Percentiles rank a stretch among this genome's conserved stretches.
These are phyloP conservation scores for Peromyscus aztecus DNA, from an alignment of 2,797 vertebrate species.

Conservation along the genomic window DNA sequence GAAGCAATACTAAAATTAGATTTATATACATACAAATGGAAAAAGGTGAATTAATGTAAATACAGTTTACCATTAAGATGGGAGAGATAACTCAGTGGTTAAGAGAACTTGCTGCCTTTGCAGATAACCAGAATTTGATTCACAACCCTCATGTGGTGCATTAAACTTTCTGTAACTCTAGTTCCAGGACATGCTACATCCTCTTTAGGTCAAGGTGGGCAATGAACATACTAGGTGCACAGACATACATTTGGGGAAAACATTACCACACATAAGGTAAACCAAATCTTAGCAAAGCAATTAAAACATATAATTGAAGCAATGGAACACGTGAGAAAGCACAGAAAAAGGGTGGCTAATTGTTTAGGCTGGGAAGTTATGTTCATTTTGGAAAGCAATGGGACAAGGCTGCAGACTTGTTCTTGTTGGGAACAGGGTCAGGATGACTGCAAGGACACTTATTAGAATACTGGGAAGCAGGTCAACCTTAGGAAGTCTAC, in stretches of 20 bases:
- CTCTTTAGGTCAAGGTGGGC: background rate
- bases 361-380: background rate
- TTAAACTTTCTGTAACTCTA: no score
- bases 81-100: background rate
- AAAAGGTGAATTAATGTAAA: background rate
- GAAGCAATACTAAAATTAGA: background rate
- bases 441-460: background rate
- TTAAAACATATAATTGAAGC: background rate
- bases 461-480: background rate
- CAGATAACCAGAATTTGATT: background rate
- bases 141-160: fast-evolving
- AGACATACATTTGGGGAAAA: background rate
- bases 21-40: background rate
- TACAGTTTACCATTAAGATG: background rate
- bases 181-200: background rate
- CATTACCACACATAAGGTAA: background rate
- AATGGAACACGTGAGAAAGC: background rate
- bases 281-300: background rate
- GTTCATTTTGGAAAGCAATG: background rate
- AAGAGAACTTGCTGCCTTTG: background rate
- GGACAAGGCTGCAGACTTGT: background rate
- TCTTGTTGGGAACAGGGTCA: background rate
- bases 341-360: background rate
- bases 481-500: background rate
- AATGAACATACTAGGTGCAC: background rate